These are phyloP conservation scores for Siniperca chuatsi DNA, from an alignment of 2,113 vertebrate species.

Conservation along the genomic window DNA sequence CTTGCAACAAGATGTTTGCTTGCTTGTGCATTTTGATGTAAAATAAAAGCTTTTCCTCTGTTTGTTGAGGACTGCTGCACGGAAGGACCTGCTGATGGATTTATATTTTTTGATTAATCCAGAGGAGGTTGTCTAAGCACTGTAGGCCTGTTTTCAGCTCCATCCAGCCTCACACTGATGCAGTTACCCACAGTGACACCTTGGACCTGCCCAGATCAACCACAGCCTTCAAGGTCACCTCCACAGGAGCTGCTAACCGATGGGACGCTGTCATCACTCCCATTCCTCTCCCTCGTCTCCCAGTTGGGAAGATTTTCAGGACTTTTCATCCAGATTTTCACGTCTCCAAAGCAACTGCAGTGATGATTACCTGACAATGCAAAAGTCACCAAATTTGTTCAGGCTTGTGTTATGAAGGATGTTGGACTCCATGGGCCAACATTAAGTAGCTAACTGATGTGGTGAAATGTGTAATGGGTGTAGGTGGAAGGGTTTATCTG, in stretches of 20 bases:
- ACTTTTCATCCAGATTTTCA: background rate
- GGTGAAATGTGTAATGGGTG: constrained; percentile 83
- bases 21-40: background rate
- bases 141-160: background rate
- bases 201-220: constrained; percentile 17
- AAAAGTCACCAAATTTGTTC: constrained; percentile 1
- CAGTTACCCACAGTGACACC: constrained; percentile 9
- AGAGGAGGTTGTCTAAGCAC: background rate
- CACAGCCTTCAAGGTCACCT: constrained; percentile 39
- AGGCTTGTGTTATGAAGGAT: background rate
- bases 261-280: background rate
- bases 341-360: background rate
- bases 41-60: too few relatives aligned
- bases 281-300: background rate
- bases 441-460: constrained; percentile 5
- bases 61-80: background rate
- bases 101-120: background rate
- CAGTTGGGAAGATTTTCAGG: background rate
- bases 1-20: background rate
- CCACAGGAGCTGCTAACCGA: background rate
- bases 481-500: constrained; percentile 89
- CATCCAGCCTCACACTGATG: background rate
- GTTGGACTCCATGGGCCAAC: background rate
- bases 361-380: background rate
- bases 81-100: background rate